phyloP scores from a whole-genome alignment of 1,140 invertebrate genomes.

The Proctacanthus coquilletti region DNA sequence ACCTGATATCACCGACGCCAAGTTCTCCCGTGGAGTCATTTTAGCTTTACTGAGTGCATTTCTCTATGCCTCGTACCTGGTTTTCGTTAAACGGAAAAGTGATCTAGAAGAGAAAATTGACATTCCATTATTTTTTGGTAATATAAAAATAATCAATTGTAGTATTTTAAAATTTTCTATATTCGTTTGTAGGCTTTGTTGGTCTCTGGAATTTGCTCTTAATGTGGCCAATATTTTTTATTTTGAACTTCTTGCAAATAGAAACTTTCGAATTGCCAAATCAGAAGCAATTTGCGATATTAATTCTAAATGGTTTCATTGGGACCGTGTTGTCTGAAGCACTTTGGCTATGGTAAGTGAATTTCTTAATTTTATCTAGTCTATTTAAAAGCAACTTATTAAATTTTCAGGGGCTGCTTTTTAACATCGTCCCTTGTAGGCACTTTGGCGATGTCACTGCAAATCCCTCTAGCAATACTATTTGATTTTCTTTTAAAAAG shows the following conservation, averaged over 20 bases:
- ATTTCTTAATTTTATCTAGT: slow-evolving; percentile 4
- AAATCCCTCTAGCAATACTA: slow-evolving; percentile 72
- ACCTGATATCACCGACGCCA: slow-evolving; percentile 44
- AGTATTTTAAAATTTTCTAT: slow-evolving; percentile 7
- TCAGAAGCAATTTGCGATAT: slow-evolving; percentile 55
- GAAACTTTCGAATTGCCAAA: slow-evolving; percentile 74
- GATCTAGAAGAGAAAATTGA: slow-evolving; percentile 78
- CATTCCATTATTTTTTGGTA: slow-evolving; percentile 81
- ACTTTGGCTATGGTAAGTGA: slow-evolving; percentile 67
- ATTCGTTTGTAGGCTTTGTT: slow-evolving; percentile 54
- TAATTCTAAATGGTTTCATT: slow-evolving; percentile 71
- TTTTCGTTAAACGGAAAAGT: slow-evolving; percentile 63
- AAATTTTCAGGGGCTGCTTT: slow-evolving; percentile 62
- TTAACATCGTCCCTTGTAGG: slow-evolving; percentile 75
- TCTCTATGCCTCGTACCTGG: slow-evolving; percentile 71
- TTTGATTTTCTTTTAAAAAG: slow-evolving; percentile 63
- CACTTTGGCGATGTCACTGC: slow-evolving; percentile 65
- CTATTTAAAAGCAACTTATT: slow-evolving; percentile 9
- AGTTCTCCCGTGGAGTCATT: slow-evolving; percentile 53
- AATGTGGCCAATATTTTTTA: slow-evolving; percentile 74
- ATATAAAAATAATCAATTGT: slow-evolving; percentile 13
- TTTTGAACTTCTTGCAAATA: slow-evolving; percentile 59
- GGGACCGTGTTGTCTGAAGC: slow-evolving; percentile 76
- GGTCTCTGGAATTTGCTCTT: slow-evolving; percentile 68
- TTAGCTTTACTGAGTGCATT: slow-evolving; percentile 66